Evolutionary conservation across 2,113 vertebrate species (phyloP).

Genomic region (Ptilorrhoa leucosticta): DNA sequence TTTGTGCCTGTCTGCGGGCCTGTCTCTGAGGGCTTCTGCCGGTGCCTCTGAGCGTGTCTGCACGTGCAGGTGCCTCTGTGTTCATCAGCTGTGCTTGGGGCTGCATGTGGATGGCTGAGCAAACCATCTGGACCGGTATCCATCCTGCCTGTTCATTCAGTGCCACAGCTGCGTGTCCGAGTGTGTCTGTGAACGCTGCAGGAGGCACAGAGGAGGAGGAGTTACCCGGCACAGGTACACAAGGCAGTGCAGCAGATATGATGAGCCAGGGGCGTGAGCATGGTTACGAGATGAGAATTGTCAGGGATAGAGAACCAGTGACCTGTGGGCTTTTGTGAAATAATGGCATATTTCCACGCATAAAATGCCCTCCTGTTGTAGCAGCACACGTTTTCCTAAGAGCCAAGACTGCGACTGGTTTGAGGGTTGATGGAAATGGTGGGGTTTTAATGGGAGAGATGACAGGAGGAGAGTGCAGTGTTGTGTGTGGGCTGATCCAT

Average conservation of each 20-base stretch:
- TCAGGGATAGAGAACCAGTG: not conserved
- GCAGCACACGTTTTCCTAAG: fast-evolving
- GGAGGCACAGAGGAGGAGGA: not conserved
- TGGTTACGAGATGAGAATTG: fast-evolving
- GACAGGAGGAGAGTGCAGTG: not conserved
- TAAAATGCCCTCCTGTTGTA: not conserved
- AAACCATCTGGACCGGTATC: not conserved
- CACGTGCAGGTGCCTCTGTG: not conserved
- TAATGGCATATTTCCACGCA: not conserved
- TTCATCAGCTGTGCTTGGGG: not conserved
- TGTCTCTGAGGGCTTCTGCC: not conserved
- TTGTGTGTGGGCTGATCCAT: not conserved
- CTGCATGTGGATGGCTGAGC: not conserved
- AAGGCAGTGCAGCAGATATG: fast-evolving
- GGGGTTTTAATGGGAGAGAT: not conserved
- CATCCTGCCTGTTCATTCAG: not conserved
- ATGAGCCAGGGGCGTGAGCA: not conserved
- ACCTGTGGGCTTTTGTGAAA: not conserved
- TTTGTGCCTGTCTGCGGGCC: not conserved
- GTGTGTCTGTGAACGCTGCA: not conserved
- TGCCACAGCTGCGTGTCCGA: not conserved
- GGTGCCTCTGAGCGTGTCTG: not conserved
- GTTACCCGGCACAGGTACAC: not conserved
- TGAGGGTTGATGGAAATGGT: not conserved
- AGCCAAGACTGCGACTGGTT: not conserved